Percentiles rank a stretch among this genome's conserved stretches.
phyloP scores from a whole-genome alignment of 2,797 vertebrate genomes.

The Pipistrellus pipistrellus region DNA sequence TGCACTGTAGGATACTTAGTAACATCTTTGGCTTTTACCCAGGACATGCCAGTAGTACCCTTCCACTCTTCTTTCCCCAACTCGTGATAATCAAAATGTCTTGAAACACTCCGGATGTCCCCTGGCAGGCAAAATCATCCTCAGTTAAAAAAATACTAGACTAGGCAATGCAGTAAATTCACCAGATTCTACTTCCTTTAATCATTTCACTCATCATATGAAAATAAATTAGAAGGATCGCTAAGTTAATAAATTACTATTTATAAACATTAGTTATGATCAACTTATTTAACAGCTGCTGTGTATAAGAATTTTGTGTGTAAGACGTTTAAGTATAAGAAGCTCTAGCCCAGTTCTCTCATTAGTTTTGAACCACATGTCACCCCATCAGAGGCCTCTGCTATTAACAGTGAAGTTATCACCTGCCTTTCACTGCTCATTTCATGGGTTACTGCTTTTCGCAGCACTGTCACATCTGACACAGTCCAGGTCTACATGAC shows the following conservation, averaged over 20 bases:
- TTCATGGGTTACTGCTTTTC: background rate
- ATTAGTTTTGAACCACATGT: background rate
- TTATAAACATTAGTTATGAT: background rate
- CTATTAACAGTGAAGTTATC: background rate
- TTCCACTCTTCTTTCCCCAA: background rate
- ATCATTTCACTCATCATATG: background rate
- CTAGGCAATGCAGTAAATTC: background rate
- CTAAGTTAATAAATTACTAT: background rate
- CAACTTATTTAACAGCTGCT: background rate
- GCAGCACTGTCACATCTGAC: background rate
- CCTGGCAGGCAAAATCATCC: background rate
- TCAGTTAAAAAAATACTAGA: background rate
- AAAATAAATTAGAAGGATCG: conserved; percentile 44
- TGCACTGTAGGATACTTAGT: background rate
- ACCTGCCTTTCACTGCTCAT: background rate
- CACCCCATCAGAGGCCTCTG: background rate
- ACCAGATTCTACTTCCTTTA: conserved; percentile 36
- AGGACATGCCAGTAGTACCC: background rate
- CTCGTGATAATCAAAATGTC: background rate
- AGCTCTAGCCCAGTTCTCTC: background rate
- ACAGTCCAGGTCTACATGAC: background rate
- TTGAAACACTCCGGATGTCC: conserved; percentile 17
- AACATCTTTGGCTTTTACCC: background rate
- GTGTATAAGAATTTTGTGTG: background rate
- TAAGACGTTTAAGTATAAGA: background rate